Base-by-base conservation (phyloP, 37 sponge, comb jelly and placozoan genomes). In the Spongia lamella region DNA sequence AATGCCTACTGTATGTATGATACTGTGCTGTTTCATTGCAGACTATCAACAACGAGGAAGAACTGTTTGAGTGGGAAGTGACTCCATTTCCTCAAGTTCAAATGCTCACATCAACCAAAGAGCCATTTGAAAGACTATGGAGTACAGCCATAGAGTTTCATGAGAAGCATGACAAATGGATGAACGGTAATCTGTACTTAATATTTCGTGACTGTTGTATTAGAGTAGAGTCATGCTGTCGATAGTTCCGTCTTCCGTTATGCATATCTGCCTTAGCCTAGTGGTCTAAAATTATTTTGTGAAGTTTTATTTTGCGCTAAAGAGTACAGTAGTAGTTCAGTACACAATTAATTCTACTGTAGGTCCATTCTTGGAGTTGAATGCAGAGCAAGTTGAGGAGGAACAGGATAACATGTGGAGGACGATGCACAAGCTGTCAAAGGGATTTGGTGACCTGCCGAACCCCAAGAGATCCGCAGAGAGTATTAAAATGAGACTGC, bases 51-150 rank as follows among this genome's bases (percentile, higher is more conserved):
- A 94, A 88, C 35, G 98, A 97, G 56, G 98, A 97, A 66, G 95
- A 94, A 77, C 72, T 93, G 22, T 63, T 96, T 30, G 90, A 83
- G n/a, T 96, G 93, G 89, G 72, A 86, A 20, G 51, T 73, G 26
- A 92, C 96, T 29, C 85, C 92, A 9, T 96, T 81, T 78, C 98
- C 98, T 66, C 98, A 92, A 71, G 80, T 94, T n/a, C 86, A 86
- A 35, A 39, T 57, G 34, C 62, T 79, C 64, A 61, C 63, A 15
- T 49, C 61, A 6, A 38, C 56, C 14, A 94, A 91, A 76, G 98
- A 94, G 29, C 98, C 98, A 0, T 97, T 76, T 73, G 91, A 92
- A 66, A 89, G 64, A 53, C 93, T 97, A 38, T 97, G 98, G 98
- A 52, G 64, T 6, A 97, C 98, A 43, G 94, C 94, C 1, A 43